These are phyloP conservation scores for Gracilinanus agilis DNA, from an alignment of 2,113 vertebrate genomes.

Conservation along the genomic window DNA sequence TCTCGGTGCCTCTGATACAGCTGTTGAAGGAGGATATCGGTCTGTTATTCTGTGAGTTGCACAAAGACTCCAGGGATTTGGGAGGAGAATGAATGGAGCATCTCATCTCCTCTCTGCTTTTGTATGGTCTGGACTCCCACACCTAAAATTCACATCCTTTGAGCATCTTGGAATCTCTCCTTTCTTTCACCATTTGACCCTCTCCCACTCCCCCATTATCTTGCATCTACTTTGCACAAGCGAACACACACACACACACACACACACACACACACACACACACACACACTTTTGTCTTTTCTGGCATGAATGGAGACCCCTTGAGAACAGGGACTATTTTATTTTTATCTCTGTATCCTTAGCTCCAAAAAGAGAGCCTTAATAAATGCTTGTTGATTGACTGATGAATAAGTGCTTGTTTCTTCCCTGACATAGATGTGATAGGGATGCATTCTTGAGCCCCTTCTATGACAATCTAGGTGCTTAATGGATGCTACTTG, in stretches of 20 bases:
- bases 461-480: no score
- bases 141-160: neutral
- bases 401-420: neutral
- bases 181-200: neutral
- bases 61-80: neutral
- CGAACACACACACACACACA: no score
- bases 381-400: neutral
- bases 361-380: neutral
- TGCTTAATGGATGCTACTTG: no score
- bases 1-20: slow-evolving; percentile 12
- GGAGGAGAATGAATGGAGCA: neutral
- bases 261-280: no score
- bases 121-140: no score
- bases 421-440: neutral
- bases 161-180: neutral
- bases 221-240: neutral
- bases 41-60: neutral
- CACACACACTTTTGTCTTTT: neutral
- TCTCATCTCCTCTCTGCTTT: neutral
- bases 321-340: neutral
- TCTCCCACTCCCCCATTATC: neutral
- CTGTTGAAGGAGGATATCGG: neutral
- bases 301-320: neutral
- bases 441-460: neutral
- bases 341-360: neutral